Evolutionary conservation across 1,140 invertebrate species (phyloP), one percentile per base, ranked within the genome.

Genomic region (Diabrotica undecimpunctata): DNA sequence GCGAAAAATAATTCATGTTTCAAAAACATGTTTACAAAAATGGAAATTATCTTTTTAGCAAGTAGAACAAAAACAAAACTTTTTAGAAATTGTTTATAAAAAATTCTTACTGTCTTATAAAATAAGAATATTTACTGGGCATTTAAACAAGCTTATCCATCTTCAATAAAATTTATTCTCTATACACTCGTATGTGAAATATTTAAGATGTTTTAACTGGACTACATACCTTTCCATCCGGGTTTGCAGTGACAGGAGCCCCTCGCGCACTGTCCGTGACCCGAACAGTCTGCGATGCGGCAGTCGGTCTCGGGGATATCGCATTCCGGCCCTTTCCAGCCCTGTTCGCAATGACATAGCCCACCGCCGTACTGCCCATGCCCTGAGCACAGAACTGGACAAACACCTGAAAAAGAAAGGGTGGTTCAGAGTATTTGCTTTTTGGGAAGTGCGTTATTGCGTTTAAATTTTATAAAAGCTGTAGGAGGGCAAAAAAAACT

Each of bases 251-350:
- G 86, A 78, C 97, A 98, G 73, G 88, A 87, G 60, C 96, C 95
- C 61, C 90, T 87, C 64, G 92, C 86, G 82, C 95, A 97, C 66
- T 90, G 88, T 63, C 96, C 96, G 74, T 95, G 89, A 62, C 91
- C 91, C 74, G 91, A 94, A 81, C 95, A 96, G 82, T 95, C 93
- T 39, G 93, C 88, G 69, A 94, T 90, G 81, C 95, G 91, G 80
- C 94, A 96, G 81, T 96, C 95, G 66, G 88, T 86, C 66, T 92
- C 88, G 38, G 93, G 93, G 65, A 97, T 87, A 79, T 96, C 94
- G 81, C 97, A 99, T 82, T 98, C 95, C 14, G 88, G 85, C 38
- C 97, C 97, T 82, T 97, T 97, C 93, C 93, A 99, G 54, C 96
- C 95, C 72, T 94, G 90, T 79, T 96, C 93, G 80, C 97, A 99